Evolutionary conservation across 2,888 invertebrate species (phyloP).

Genomic region (Athalia cordata): DNA sequence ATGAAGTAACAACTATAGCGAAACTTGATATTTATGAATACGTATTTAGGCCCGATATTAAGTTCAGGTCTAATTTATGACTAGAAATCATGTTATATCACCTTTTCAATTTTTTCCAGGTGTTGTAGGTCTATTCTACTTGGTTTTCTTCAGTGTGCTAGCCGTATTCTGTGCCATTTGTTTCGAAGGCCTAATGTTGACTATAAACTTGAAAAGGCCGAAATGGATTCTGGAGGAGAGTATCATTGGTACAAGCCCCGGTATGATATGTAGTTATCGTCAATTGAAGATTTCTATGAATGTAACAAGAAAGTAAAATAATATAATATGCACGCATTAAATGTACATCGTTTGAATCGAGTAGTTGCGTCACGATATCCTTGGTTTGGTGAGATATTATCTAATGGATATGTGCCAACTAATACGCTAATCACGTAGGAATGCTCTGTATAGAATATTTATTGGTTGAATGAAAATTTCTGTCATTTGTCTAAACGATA

Average conservation of each 20-base stretch:
- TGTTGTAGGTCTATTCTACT: constrained; percentile 89
- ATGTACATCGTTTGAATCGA: background rate
- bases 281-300: background rate
- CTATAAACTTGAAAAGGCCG: constrained; percentile 82
- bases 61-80: no score
- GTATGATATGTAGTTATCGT: constrained; percentile 65
- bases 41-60: no score
- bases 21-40: no score
- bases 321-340: background rate
- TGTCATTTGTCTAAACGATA: no score
- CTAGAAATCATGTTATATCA: no score
- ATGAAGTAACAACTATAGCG: no score
- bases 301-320: background rate
- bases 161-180: constrained; percentile 90
- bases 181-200: constrained; percentile 86
- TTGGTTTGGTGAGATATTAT: no score
- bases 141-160: constrained; percentile 89
- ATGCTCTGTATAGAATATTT: no score
- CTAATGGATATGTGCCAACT: no score
- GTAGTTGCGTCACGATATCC: no score
- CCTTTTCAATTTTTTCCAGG: constrained; percentile 78
- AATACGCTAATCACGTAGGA: no score
- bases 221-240: constrained; percentile 85
- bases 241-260: constrained; percentile 86
- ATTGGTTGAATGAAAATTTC: no score